Evolutionary conservation across 1,140 invertebrate species (phyloP).

Genomic region (Lasioglossum albipes): DNA sequence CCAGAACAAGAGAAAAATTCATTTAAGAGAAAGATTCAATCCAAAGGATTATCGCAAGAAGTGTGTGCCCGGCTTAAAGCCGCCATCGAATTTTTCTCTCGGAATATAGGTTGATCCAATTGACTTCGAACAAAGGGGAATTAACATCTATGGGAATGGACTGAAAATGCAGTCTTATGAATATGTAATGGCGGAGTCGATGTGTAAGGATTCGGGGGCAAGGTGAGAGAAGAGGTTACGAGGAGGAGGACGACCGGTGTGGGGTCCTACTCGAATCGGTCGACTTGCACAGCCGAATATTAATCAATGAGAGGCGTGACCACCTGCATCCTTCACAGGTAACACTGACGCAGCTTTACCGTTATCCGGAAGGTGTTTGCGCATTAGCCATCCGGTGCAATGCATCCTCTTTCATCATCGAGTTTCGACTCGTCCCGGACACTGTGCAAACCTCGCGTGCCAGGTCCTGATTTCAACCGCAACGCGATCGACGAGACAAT

Average conservation of each 20-base stretch:
- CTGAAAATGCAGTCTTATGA: too few relatives aligned
- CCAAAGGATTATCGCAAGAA: too few relatives aligned
- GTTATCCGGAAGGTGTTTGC: slow-evolving; percentile 73
- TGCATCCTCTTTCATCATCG: slow-evolving; percentile 29
- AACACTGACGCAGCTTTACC: slow-evolving; percentile 64
- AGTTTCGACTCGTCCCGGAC: neutral
- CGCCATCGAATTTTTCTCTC: too few relatives aligned
- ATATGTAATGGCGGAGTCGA: too few relatives aligned
- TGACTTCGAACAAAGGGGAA: too few relatives aligned
- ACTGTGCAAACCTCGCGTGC: neutral
- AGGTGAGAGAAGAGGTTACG: slow-evolving; percentile 27
- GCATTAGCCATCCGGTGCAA: slow-evolving; percentile 48
- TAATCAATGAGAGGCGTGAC: slow-evolving; percentile 45
- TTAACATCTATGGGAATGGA: too few relatives aligned
- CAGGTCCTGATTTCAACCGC: too few relatives aligned
- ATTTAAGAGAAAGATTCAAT: too few relatives aligned
- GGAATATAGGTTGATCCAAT: too few relatives aligned
- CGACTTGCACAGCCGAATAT: slow-evolving; percentile 54
- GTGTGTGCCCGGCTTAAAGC: too few relatives aligned
- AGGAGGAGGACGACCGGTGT: slow-evolving; percentile 49
- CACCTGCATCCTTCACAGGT: slow-evolving; percentile 62
- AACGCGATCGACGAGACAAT: too few relatives aligned
- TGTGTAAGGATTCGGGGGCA: slow-evolving; percentile 26
- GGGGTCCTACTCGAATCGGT: slow-evolving; percentile 36
- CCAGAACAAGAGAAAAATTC: too few relatives aligned